Base-by-base conservation (phyloP, 2,888 invertebrate species). In the Caradrina kadenii region DNA sequence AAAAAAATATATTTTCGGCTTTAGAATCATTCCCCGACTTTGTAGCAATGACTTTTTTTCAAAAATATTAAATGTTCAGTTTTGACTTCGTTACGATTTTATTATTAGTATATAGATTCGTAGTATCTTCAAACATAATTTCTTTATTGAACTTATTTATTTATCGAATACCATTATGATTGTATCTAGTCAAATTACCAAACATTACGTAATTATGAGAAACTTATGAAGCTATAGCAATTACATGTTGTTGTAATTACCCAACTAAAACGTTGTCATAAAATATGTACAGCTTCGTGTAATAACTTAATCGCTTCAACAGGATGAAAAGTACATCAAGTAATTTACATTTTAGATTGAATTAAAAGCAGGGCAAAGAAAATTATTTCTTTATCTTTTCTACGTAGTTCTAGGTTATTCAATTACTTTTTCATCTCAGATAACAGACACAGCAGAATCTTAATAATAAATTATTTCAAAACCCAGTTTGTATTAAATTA, bases 291-390 rank as follows among this genome's bases (percentile, higher is more conserved):
- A 48, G 56, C 68, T 75, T 62, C 42, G 52, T 17, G n/a, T 73
- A 50, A 55, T 69, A 74, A 63, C 53, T 55, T 60, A 76, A 63
- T 76, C 22, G 22, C 21, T 17, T 52, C 54, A 74, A 63, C 55
- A 63, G 50, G 64, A 70, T 70, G 39, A 63, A 63, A 76, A 76
- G 63, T 74, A 70, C 63, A 63, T 59, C 48, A 69, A 19, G 21
- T 69, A 50, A 76, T 76, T 69, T 63, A 54, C 76, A 71, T 71
- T 76, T 61, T 54, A 72, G 6, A 72, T 72, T 66, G n/a, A 62
- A 61, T 66, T 76, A 61, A 59, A 72, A 66, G 45, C 45, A 35
- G 53, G 22, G 52, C 26, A 19, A 52, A 60, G 42, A 35, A 60
- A 69, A 69, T 76, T 63, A 76, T 61, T 71, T 76, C 45, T 62